Base-by-base conservation (phyloP, 2,797 vertebrate genomes). In the Tenualosa ilisha region DNA sequence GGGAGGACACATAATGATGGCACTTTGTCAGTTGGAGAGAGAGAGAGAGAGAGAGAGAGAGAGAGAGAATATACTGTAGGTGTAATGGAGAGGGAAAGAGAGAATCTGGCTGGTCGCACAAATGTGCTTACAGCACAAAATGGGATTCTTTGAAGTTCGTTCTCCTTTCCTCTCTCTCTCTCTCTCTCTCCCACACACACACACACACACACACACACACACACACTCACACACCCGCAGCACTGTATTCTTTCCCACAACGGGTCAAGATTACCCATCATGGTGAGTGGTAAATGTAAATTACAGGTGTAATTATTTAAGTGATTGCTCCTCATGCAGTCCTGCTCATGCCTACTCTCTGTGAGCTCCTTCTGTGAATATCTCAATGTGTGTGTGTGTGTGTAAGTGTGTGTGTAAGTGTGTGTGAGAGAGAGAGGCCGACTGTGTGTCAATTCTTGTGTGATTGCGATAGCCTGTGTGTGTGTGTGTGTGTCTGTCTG, bases 231-330 rank as follows among this genome's bases (percentile, higher is more conserved):
- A 40, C 72, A 37, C 49, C 81, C 83, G 49, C 84, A 61, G 68
- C 56, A 83, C 86, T 51, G 63, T 85, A 63, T 83, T 87, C 84
- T 85, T 61, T 49, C 43, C 68, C 85, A 90, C 89, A 89, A 90
- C 85, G 84, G 75, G 84, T 87, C 85, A 56, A 87, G 88, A 81
- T 87, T 43, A 83, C 61, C 81, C 54, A 81, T 54, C 83, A 90
- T 89, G 75, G 85, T 90, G 90, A 86, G 81, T 31, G 61, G 85
- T 87, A 87, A 85, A 88, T 84, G 87, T 90, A 93, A 93, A 94
- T 94, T 93, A 92, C 92, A 90, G 91, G 92, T 93, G 90, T 93
- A 91, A 92, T 91, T 92, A 89, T 91, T 93, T 87, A 90, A 92
- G 89, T 91, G 90, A 89, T 89, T 90, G 86, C 86, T 84, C 40